These are phyloP conservation scores for Mesorhabditis spiculigera DNA, from an alignment of 2,888 invertebrate genomes.

Conservation along the genomic window DNA sequence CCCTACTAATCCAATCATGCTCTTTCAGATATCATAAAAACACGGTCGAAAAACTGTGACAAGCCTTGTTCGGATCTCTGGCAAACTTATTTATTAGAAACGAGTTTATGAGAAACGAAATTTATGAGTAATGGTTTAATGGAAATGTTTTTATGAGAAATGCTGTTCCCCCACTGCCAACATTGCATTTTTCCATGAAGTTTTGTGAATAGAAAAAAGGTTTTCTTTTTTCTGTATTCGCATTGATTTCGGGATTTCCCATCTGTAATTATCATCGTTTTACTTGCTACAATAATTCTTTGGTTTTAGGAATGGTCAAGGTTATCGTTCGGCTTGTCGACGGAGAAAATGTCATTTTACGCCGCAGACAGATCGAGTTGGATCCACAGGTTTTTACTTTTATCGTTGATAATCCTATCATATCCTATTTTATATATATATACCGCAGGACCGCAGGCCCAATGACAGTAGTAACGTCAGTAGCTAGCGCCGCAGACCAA, in stretches of 20 bases:
- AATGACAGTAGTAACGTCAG: too few relatives aligned
- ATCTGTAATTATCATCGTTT: constrained; percentile 9
- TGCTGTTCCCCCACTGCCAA: neutral
- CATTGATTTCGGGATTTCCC: constrained; percentile 10
- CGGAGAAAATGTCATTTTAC: constrained; percentile 13
- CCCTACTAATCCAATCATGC: too few relatives aligned
- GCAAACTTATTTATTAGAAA: too few relatives aligned
- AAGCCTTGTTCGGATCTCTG: too few relatives aligned
- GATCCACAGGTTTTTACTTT: constrained; percentile 19
- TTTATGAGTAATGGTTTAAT: too few relatives aligned
- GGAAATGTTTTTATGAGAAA: too few relatives aligned
- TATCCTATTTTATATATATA: too few relatives aligned
- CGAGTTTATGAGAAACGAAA: too few relatives aligned
- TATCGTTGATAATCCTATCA: constrained; percentile 15
- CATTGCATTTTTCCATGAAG: constrained; percentile 7
- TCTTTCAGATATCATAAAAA: too few relatives aligned
- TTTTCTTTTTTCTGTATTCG: constrained; percentile 3
- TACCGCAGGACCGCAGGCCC: too few relatives aligned
- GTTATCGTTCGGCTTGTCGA: constrained; percentile 13
- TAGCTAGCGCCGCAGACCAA: too few relatives aligned
- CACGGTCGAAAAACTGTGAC: too few relatives aligned
- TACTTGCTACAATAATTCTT: constrained; percentile 11
- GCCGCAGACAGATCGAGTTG: constrained; percentile 12
- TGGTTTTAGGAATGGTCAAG: constrained; percentile 11
- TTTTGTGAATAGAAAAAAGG: constrained; percentile 12